Evolutionary conservation across 2,888 invertebrate genomes (phyloP).

Genomic region (Mythimna vitellina): DNA sequence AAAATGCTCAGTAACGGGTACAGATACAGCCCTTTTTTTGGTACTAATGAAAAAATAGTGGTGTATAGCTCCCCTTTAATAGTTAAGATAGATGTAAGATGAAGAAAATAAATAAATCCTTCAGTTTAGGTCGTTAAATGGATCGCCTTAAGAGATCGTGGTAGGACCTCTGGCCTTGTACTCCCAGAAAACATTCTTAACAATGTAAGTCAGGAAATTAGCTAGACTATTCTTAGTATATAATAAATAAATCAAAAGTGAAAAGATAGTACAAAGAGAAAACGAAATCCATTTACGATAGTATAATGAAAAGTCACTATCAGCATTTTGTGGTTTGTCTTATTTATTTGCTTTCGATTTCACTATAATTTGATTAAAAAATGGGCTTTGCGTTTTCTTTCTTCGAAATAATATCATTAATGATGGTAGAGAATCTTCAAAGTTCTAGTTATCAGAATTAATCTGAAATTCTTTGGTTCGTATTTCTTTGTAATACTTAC

Average conservation of each 20-base stretch:
- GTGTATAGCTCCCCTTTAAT: no score
- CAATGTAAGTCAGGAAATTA: not conserved
- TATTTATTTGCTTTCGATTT: slow-evolving; percentile 50
- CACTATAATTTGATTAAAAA: slow-evolving; percentile 30
- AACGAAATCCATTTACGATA: slow-evolving; percentile 19
- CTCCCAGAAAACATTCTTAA: not conserved
- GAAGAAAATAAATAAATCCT: no score
- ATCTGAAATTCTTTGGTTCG: not conserved
- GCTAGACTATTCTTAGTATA: not conserved
- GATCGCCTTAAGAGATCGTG: no score
- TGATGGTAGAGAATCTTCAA: not conserved
- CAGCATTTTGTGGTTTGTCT: slow-evolving; percentile 33
- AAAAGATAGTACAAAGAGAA: slow-evolving; percentile 38
- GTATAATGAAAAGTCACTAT: slow-evolving; percentile 23
- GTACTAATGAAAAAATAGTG: no score
- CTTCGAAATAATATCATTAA: not conserved
- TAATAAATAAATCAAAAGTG: slow-evolving; percentile 12
- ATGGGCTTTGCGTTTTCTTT: not conserved
- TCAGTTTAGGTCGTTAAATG: no score
- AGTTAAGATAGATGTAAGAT: no score
- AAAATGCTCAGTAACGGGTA: no score
- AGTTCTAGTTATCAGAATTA: not conserved
- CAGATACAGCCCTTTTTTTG: no score
- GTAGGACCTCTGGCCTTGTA: not conserved
- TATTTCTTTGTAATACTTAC: not conserved